phyloP scores from a whole-genome alignment of 2,797 vertebrate genomes.

The Epinephelus coioides region DNA sequence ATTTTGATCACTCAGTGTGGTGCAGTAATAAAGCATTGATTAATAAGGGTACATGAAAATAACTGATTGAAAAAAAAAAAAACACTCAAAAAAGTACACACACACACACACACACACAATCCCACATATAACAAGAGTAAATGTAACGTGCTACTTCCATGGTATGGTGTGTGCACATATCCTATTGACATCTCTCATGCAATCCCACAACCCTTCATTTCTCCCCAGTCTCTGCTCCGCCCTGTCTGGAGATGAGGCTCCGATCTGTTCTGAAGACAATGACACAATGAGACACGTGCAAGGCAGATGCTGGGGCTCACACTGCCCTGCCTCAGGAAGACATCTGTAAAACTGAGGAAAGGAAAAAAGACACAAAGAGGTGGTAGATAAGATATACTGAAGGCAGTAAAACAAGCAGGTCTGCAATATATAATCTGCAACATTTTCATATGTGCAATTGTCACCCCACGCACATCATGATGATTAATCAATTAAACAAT shows the following conservation, averaged over 20 bases:
- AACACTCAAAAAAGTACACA: no score
- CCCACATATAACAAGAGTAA: background rate
- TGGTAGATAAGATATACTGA: background rate
- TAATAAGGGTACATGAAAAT: background rate
- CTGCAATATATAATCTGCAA: no score
- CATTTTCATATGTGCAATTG: background rate
- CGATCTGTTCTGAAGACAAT: conserved; percentile 19
- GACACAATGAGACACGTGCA: conserved; percentile 24
- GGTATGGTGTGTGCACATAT: background rate
- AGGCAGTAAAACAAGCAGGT: background rate
- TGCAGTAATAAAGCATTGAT: background rate
- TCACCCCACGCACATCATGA: background rate
- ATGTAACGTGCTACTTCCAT: background rate
- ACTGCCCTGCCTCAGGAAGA: background rate
- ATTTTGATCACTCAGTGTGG: background rate
- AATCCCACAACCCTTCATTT: conserved; percentile 17
- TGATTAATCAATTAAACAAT: no score
- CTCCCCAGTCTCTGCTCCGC: background rate
- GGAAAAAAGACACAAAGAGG: conserved; percentile 5
- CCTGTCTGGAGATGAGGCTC: conserved; percentile 29
- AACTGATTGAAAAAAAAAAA: no score
- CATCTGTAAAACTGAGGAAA: conserved; percentile 2
- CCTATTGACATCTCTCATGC: background rate
- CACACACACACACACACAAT: background rate
- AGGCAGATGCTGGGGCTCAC: conserved; percentile 27